These are phyloP conservation scores for Tolypeutes matacus DNA, from an alignment of 2,797 vertebrate species.

Conservation along the genomic window DNA sequence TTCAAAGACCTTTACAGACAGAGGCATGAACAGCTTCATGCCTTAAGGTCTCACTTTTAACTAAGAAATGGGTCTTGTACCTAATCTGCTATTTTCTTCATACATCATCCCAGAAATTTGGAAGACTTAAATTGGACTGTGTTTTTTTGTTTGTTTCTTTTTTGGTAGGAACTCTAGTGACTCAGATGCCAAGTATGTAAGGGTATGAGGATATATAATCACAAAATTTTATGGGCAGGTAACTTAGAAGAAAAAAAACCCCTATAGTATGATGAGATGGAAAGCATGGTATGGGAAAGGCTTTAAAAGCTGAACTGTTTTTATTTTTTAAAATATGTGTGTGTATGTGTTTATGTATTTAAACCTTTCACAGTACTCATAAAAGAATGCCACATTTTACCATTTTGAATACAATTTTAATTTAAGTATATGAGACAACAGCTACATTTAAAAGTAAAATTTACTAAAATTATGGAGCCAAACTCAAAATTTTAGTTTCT, in stretches of 20 bases:
- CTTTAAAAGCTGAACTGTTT: neutral
- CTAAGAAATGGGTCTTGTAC: neutral
- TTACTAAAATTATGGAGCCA: constrained; percentile 44
- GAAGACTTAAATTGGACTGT: neutral
- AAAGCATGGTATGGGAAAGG: constrained; percentile 11
- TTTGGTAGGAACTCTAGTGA: neutral
- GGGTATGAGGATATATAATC: neutral
- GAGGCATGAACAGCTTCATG: neutral
- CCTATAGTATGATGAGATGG: neutral
- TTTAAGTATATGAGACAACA: neutral
- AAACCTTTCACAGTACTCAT: neutral
- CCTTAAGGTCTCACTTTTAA: neutral
- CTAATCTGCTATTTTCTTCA: neutral
- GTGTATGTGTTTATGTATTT: neutral
- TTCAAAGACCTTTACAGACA: neutral
- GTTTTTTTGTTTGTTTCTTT: neutral
- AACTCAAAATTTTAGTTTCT: neutral
- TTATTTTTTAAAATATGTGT: too few species aligned
- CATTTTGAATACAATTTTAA: constrained; percentile 44
- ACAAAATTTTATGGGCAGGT: constrained; percentile 10
- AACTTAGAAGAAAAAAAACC: neutral
- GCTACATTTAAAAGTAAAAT: constrained; percentile 9
- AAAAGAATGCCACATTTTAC: constrained; percentile 38
- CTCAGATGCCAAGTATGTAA: neutral
- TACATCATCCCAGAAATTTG: neutral